Percentiles rank a stretch among this genome's conserved stretches.
Evolutionary conservation across 2,797 vertebrate genomes (phyloP).

Genomic region (Sebastes diaconus): DNA sequence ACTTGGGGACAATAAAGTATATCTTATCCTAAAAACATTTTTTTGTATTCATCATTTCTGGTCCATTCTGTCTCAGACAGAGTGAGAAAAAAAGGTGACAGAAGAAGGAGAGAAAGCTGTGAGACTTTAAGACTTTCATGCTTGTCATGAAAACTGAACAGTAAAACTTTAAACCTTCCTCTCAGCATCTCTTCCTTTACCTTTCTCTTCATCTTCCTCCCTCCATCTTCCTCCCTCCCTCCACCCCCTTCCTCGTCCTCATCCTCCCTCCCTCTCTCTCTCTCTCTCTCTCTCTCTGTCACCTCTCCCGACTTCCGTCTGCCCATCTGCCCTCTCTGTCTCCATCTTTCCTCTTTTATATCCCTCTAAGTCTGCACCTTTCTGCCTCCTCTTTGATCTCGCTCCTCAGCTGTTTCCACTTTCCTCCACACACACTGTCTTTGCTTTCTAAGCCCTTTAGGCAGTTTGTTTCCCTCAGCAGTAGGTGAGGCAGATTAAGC

Average conservation of each 20-base stretch:
- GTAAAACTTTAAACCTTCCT: not conserved
- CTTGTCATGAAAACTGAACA: not conserved
- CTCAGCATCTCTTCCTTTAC: not conserved
- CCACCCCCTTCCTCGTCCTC: not conserved
- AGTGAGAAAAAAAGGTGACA: not conserved
- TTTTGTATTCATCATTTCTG: not conserved
- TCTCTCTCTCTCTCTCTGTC: not conserved
- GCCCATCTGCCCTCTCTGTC: not conserved
- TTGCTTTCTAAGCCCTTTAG: constrained; percentile 24
- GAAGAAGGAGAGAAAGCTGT: not conserved
- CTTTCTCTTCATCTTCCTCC: not conserved
- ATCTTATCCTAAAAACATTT: not conserved
- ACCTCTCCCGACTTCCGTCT: not conserved
- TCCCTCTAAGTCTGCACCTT: not conserved
- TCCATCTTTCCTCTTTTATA: not conserved
- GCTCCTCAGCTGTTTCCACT: not conserved
- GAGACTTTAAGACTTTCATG: not conserved
- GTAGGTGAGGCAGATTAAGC: constrained; percentile 37
- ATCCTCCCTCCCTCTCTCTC: not conserved
- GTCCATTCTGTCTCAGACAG: not conserved
- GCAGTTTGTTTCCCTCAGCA: constrained; percentile 27
- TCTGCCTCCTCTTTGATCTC: constrained; percentile 1
- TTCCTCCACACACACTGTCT: not conserved
- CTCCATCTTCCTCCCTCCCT: not conserved
- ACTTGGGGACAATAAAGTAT: too few relatives aligned